Evolutionary conservation across 2,113 vertebrate species (phyloP), one percentile per base, ranked within the genome.

Genomic region (Mesitornis unicolor): DNA sequence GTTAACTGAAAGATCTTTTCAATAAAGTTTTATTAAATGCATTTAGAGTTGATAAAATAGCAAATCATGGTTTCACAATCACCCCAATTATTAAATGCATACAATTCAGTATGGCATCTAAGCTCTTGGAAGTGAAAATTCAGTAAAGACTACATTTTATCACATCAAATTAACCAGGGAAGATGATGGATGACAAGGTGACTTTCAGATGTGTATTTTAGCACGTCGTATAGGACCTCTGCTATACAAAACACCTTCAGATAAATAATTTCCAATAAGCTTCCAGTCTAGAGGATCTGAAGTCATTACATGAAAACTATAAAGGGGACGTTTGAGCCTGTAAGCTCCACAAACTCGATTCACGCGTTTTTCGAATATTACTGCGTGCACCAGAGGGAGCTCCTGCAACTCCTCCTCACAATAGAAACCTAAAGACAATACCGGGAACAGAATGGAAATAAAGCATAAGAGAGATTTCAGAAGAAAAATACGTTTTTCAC

Each of bases 351-450:
- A 35, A 70, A 80, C 11, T 76, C 9, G 6, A 69, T 8, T 17
- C 22, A 5, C 6, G 50, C 25, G 12, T 50, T 83, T 69, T 76
- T 71, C 8, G 2, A 87, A 56, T 81, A 69, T 33, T 3, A 63
- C 14, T 74, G 88, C 3, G 2, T 65, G 79, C 98, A 97, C 96
- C 70, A 98, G 98, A 91, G 96, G 98, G 98, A 95, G 97, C 96
- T 92, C 90, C 90, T 47, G 96, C 84, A 96, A 94, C 96, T 98
- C 88, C 77, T 6, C 59, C 89, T 7, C 54, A 73, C 57, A 84
- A 24, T 3, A 92, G 60, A 92, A 40, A 25, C 24, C 17, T 29
- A 40, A 57, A 78, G 40, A 29, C 22, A 93, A 43, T n/a, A 61
- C 2, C 81, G 28, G 35, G 43, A 90, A 74, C 17, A 10, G 25